phyloP scores from a whole-genome alignment of 2,113 vertebrate genomes.

The Nycticryphes semicollaris region DNA sequence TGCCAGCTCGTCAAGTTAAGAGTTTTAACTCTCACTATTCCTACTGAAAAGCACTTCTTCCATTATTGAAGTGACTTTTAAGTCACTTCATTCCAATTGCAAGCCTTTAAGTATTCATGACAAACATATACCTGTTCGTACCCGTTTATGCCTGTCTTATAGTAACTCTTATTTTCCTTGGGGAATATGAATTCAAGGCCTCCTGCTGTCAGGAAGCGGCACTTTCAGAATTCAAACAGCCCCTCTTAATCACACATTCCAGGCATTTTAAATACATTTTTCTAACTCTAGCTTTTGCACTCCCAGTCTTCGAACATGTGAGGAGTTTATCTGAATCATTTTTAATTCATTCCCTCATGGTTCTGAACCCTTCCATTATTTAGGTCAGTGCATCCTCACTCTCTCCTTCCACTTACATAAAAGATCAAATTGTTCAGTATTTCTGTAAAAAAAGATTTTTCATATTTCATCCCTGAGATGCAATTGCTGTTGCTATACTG shows the following conservation, averaged over 20 bases:
- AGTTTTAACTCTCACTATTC: neutral
- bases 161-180: neutral
- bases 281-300: neutral
- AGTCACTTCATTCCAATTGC: neutral
- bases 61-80: neutral
- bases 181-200: neutral
- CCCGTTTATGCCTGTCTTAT: neutral
- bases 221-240: neutral
- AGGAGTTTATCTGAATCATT: neutral
- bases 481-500: neutral
- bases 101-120: neutral
- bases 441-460: neutral
- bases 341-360: neutral
- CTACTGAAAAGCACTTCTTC: neutral
- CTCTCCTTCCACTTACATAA: neutral
- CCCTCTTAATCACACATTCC: neutral
- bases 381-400: neutral
- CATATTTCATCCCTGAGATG: neutral
- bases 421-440: neutral
- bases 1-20: neutral
- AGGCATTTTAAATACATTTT: neutral
- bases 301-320: neutral
- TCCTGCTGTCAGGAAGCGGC: neutral
- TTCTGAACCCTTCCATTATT: slow-evolving; percentile 19
- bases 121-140: neutral